Conservation (phyloP, 2,113 vertebrate species). For the Emydocephalus ijimae region DNA sequence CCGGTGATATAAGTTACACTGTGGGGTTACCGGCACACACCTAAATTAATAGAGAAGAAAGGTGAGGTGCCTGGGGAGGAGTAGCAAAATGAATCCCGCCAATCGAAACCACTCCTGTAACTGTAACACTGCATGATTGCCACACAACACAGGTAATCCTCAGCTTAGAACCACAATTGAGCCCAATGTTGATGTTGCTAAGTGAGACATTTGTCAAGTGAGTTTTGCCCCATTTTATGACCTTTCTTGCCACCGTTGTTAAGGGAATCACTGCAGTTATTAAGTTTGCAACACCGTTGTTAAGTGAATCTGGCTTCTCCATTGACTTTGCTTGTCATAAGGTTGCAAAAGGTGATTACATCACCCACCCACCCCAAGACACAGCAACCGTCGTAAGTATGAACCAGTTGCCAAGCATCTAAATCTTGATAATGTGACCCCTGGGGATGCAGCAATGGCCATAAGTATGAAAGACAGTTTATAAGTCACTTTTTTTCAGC, state of each 20-base stretch:
- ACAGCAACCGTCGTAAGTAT: neutral
- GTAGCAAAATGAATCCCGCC: neutral
- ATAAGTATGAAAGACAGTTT: neutral
- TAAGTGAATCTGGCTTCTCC: neutral
- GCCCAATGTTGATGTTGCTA: neutral
- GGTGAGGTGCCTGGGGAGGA: neutral
- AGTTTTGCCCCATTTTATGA: neutral
- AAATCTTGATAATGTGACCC: neutral
- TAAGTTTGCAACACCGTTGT: neutral
- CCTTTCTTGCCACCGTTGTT: too few relatives aligned
- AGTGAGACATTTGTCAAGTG: neutral
- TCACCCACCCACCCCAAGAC: too few relatives aligned
- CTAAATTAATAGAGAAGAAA: neutral
- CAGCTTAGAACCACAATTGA: neutral
- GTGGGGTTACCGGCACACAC: neutral
- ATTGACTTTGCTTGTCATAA: neutral
- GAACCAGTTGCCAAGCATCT: neutral
- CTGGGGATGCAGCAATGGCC: neutral
- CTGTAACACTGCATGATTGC: neutral
- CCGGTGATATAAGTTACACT: neutral
- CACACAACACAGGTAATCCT: neutral
- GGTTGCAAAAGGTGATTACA: neutral
- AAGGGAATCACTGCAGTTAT: too few relatives aligned
- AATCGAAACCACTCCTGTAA: neutral
- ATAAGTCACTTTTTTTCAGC: neutral